A percentile compares a stretch with the other conserved stretches of the same genome.
Evolutionary conservation across 2,888 invertebrate species (phyloP).

Genomic region (Drosophila tanythrix): DNA sequence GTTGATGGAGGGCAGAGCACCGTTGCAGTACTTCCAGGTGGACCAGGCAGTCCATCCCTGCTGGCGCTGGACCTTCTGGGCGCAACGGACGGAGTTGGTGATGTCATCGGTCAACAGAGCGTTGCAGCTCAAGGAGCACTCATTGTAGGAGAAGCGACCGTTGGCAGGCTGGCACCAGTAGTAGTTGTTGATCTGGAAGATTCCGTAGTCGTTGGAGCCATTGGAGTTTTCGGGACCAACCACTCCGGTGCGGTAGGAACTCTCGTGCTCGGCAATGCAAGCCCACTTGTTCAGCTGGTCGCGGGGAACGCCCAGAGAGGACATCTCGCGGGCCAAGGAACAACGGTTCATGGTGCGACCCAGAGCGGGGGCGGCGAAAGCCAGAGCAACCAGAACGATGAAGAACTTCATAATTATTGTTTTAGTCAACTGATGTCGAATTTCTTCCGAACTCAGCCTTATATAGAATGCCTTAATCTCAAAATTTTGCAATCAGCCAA

Average conservation of each 20-base stretch:
- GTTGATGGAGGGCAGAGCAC: slow-evolving; percentile 54
- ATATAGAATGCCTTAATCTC: slow-evolving; percentile 9
- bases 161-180: slow-evolving; percentile 78
- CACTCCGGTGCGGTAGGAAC: slow-evolving; percentile 83
- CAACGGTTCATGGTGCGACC: slow-evolving; percentile 72
- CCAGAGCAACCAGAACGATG: slow-evolving; percentile 44
- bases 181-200: slow-evolving; percentile 82
- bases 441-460: not conserved
- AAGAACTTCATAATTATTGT: slow-evolving; percentile 48
- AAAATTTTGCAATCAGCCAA: slow-evolving; percentile 6
- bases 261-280: slow-evolving; percentile 78
- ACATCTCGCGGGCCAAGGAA: slow-evolving; percentile 71
- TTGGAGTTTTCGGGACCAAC: slow-evolving; percentile 85
- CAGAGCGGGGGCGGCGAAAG: slow-evolving; percentile 39
- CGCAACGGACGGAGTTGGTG: slow-evolving; percentile 65
- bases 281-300: slow-evolving; percentile 71
- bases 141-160: slow-evolving; percentile 73
- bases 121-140: slow-evolving; percentile 28
- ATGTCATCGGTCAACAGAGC: slow-evolving; percentile 74
- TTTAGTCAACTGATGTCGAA: slow-evolving; percentile 48
- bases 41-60: slow-evolving; percentile 80
- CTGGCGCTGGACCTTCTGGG: slow-evolving; percentile 60
- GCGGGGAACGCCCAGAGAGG: slow-evolving; percentile 70
- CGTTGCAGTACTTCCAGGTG: slow-evolving; percentile 57
- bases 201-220: slow-evolving; percentile 83